Evolutionary conservation across 37 sponge, comb jelly and placozoan species (phyloP).

Genomic region (Chondrilla cf. caribensis): DNA sequence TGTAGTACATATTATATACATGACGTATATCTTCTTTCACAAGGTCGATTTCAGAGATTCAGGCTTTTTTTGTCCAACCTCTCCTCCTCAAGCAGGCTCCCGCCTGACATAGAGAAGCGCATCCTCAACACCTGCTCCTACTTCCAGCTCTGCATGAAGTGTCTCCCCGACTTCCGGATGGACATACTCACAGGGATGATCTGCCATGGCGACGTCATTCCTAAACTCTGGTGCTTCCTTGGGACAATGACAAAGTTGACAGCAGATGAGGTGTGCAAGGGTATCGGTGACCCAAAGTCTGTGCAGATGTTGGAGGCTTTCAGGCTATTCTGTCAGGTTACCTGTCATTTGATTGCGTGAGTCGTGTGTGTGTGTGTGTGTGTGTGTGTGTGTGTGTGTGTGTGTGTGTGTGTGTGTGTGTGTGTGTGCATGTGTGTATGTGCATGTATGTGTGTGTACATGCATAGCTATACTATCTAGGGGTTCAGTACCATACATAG

Average conservation of each 20-base stretch:
- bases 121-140: slow-evolving; percentile 18
- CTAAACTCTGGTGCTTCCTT: slow-evolving; percentile 65
- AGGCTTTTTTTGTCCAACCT: slow-evolving; percentile 5
- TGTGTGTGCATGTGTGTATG: neutral
- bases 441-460: neutral
- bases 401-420: no score
- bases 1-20: no score
- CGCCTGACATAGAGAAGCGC: neutral
- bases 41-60: slow-evolving; percentile 11
- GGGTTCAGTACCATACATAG: neutral
- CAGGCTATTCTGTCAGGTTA: slow-evolving; percentile 43
- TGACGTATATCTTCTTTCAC: no score
- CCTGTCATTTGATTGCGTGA: slow-evolving; percentile 59
- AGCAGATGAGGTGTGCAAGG: slow-evolving; percentile 24
- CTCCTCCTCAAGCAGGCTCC: slow-evolving; percentile 3
- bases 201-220: slow-evolving; percentile 52
- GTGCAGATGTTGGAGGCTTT: slow-evolving; percentile 17
- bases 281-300: slow-evolving; percentile 17
- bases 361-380: no score
- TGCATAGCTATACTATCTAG: neutral
- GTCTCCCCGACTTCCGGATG: slow-evolving; percentile 20
- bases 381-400: no score
- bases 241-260: slow-evolving; percentile 20
- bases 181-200: slow-evolving; percentile 73
- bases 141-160: slow-evolving; percentile 28